A percentile compares a stretch with the other conserved stretches of the same genome.
Conservation (phyloP, 2,797 vertebrate genomes). For the Anableps anableps region DNA sequence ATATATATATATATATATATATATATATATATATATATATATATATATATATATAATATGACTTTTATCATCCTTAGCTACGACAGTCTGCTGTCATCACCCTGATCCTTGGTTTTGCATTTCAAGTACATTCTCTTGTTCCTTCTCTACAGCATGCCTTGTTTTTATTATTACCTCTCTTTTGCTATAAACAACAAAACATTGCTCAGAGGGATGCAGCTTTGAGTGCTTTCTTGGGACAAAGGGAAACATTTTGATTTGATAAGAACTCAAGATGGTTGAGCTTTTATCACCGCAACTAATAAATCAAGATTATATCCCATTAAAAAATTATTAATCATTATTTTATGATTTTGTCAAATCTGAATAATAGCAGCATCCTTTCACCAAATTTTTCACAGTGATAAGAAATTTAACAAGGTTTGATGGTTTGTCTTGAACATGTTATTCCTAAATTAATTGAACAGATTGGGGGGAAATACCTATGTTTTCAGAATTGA, state of each 20-base stretch:
- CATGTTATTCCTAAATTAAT: too few relatives aligned
- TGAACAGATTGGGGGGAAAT: too few relatives aligned
- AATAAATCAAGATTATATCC: conserved; percentile 12
- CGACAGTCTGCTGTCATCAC: conserved; percentile 22
- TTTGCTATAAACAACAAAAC: conserved; percentile 15
- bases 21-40: too few relatives aligned
- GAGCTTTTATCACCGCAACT: conserved; percentile 19
- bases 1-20: too few relatives aligned
- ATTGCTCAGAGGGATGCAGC: conserved; percentile 10
- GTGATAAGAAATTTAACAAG: neutral
- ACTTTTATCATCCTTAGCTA: conserved; percentile 43
- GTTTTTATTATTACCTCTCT: conserved; percentile 42
- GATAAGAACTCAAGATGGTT: conserved; percentile 15
- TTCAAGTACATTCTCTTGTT: conserved; percentile 43
- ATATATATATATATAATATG: too few relatives aligned
- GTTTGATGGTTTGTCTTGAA: neutral
- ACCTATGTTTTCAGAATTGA: too few relatives aligned
- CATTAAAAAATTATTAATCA: neutral
- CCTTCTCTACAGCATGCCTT: conserved; percentile 11
- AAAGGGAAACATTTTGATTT: conserved; percentile 29
- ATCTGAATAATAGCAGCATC: neutral
- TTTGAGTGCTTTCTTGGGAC: conserved; percentile 14
- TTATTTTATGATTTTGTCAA: neutral
- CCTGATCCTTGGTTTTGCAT: conserved; percentile 39
- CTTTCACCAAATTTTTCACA: neutral